phyloP scores from a whole-genome alignment of 2,797 vertebrate species.

The Antennarius maculatus region DNA sequence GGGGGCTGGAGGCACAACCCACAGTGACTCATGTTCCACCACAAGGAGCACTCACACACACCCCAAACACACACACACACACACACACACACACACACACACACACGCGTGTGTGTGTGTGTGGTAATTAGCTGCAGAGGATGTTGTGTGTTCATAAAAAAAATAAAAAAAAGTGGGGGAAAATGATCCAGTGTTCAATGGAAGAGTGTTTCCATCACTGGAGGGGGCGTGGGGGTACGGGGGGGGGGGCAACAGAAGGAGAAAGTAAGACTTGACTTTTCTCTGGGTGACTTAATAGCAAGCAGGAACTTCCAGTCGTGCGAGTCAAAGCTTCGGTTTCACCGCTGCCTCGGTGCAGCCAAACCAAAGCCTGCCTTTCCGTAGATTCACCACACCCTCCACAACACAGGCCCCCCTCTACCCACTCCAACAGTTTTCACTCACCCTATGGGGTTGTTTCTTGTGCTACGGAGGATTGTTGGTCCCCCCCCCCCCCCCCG shows the following conservation, averaged over 20 bases:
- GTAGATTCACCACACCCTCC: conserved; percentile 49
- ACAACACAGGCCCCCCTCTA: conserved; percentile 33
- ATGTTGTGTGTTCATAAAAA: conserved; percentile 49
- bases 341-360: conserved; percentile 33
- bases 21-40: conserved; percentile 58
- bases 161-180: conserved; percentile 39
- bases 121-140: conserved; percentile 54
- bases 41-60: conserved; percentile 46
- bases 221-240: background rate
- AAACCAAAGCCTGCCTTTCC: conserved; percentile 50
- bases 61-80: conserved; percentile 24
- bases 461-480: too few relatives aligned
- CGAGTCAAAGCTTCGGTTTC: conserved; percentile 64
- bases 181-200: conserved; percentile 56
- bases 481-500: too few relatives aligned
- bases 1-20: conserved; percentile 54
- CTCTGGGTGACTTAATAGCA: conserved; percentile 54
- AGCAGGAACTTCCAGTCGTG: conserved; percentile 54
- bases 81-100: conserved; percentile 12
- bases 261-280: conserved; percentile 36
- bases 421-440: conserved; percentile 16
- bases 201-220: conserved; percentile 50
- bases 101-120: conserved; percentile 11
- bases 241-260: background rate
- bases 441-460: conserved; percentile 22